Evolutionary conservation across 2,113 vertebrate genomes (phyloP).

Genomic region (Bos indicus): DNA sequence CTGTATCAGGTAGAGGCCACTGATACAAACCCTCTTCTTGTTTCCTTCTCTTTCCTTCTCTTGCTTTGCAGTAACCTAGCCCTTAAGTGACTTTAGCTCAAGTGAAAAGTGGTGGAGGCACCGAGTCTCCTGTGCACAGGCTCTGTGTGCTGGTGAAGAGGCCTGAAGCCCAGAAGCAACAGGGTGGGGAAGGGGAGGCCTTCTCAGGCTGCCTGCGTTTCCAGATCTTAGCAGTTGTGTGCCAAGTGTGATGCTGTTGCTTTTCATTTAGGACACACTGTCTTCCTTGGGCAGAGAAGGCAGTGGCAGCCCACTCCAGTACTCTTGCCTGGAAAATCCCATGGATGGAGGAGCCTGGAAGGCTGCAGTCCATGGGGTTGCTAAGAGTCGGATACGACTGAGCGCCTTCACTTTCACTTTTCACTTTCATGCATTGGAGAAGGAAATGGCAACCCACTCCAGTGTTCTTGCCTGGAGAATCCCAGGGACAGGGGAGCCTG

Average conservation of each 20-base stretch:
- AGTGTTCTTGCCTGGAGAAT: too few relatives aligned
- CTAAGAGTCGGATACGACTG: too few relatives aligned
- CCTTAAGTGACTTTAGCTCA: background rate
- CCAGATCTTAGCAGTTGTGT: too few relatives aligned
- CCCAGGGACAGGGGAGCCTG: too few relatives aligned
- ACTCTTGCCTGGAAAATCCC: too few relatives aligned
- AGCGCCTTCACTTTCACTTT: too few relatives aligned
- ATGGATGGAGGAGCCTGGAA: too few relatives aligned
- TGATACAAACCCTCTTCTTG: accelerated
- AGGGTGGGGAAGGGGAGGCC: background rate
- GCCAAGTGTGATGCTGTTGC: accelerated
- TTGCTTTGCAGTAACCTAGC: background rate
- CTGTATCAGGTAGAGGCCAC: background rate
- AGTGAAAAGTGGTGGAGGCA: background rate
- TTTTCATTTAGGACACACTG: background rate
- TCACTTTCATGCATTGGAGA: too few relatives aligned
- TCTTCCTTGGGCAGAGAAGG: background rate
- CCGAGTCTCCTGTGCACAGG: accelerated
- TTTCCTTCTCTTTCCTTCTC: background rate
- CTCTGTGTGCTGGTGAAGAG: accelerated
- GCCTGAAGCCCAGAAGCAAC: background rate
- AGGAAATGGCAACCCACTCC: too few relatives aligned
- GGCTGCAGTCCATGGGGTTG: too few relatives aligned
- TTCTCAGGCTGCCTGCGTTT: background rate
- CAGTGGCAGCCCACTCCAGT: too few relatives aligned